phyloP scores from a whole-genome alignment of 2,797 vertebrate species.

The Danio kyathit region DNA sequence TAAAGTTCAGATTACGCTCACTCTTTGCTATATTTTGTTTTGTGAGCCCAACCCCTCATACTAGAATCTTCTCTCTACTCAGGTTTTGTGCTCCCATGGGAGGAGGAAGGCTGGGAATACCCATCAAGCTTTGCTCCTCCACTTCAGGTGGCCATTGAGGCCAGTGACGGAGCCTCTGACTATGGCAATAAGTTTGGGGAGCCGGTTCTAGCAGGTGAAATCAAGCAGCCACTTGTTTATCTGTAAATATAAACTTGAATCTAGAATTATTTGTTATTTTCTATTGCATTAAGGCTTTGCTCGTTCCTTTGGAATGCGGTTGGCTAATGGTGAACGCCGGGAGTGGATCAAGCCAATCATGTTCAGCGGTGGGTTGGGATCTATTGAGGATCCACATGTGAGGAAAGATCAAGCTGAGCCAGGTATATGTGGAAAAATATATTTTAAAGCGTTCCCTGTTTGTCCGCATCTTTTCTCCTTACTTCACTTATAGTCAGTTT shows the following conservation, averaged over 20 bases:
- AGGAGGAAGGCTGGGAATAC: slow-evolving; percentile 84
- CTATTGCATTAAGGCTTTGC: slow-evolving; percentile 83
- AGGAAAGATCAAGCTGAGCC: slow-evolving; percentile 81
- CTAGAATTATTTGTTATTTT: not conserved
- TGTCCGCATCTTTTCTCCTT: not conserved
- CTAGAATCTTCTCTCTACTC: not conserved
- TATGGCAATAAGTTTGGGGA: slow-evolving; percentile 97
- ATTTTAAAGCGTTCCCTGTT: not conserved
- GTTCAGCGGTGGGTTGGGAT: slow-evolving; percentile 93
- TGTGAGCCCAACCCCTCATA: not conserved
- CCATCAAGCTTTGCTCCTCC: slow-evolving; percentile 87
- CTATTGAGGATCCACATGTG: slow-evolving; percentile 86
- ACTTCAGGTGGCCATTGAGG: slow-evolving; percentile 89
- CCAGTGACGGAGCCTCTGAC: slow-evolving; percentile 92
- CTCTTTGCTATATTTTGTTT: not conserved
- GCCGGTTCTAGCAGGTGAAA: slow-evolving; percentile 87
- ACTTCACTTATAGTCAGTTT: not conserved
- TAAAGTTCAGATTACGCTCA: not conserved
- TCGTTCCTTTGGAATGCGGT: slow-evolving; percentile 88
- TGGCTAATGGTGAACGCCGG: slow-evolving; percentile 83
- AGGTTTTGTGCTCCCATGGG: slow-evolving; percentile 91
- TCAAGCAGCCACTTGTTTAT: not conserved
- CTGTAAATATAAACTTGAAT: not conserved
- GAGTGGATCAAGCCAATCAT: slow-evolving; percentile 97
- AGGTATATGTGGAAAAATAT: slow-evolving; percentile 70